Evolutionary conservation across 1,140 invertebrate genomes (phyloP).

Genomic region (Batillaria attramentaria): DNA sequence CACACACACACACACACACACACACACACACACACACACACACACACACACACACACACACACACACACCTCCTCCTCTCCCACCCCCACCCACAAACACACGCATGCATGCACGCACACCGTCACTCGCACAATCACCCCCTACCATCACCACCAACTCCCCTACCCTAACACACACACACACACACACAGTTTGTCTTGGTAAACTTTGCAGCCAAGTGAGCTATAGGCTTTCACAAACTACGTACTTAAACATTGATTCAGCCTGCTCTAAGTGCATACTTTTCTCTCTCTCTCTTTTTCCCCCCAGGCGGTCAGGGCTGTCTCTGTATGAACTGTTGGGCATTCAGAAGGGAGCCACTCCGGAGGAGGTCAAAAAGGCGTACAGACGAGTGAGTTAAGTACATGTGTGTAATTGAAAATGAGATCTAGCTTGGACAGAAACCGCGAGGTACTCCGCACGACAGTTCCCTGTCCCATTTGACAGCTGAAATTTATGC

Average conservation of each 20-base stretch:
- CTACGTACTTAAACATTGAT: neutral
- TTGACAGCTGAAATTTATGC: too few relatives aligned
- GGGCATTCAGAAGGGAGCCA: conserved; percentile 58
- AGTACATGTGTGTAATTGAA: neutral
- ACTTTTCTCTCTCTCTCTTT: conserved; percentile 35
- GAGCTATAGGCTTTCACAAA: neutral
- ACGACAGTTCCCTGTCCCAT: too few relatives aligned
- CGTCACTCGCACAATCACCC: neutral
- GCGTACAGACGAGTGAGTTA: conserved; percentile 67
- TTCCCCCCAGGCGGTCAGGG: conserved; percentile 57
- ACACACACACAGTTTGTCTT: neutral
- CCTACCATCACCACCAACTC: neutral
- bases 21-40: neutral
- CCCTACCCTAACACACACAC: neutral
- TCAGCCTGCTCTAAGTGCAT: neutral
- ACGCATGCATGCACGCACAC: neutral
- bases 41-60: neutral
- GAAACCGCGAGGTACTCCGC: too few relatives aligned
- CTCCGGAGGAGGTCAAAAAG: conserved; percentile 66
- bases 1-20: neutral
- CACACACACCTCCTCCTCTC: too few relatives aligned
- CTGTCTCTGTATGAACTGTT: conserved; percentile 63
- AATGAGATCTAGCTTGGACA: neutral
- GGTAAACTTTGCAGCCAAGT: neutral
- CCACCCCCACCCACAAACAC: neutral